These are phyloP conservation scores for Tetrapedia diversipes DNA, from an alignment of 2,888 invertebrate genomes.

Conservation along the genomic window DNA sequence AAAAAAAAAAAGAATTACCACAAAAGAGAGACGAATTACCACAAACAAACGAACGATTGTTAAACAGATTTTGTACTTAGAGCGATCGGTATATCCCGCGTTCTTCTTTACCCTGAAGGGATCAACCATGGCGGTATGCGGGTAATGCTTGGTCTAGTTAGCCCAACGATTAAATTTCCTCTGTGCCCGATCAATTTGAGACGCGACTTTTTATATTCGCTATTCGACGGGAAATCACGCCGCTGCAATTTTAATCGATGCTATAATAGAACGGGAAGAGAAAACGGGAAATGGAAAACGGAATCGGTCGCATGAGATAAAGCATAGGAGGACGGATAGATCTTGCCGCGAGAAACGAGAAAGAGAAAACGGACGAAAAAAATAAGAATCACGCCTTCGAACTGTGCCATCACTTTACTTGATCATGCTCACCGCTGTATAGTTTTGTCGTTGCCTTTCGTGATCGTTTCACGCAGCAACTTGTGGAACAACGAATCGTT, in stretches of 20 bases:
- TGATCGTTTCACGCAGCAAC: conserved; percentile 10
- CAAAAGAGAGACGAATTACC: no score
- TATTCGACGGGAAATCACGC: not conserved
- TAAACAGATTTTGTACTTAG: no score
- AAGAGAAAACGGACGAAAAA: no score
- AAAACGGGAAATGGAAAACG: not conserved
- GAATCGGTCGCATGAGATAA: conserved; percentile 2
- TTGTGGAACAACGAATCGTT: not conserved
- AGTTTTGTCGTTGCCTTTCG: not conserved
- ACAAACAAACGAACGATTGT: no score
- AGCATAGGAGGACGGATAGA: conserved; percentile 46
- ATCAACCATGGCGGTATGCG: conserved; percentile 73
- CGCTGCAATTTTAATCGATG: not conserved
- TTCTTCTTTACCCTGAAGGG: conserved; percentile 54
- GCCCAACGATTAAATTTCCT: conserved; percentile 51
- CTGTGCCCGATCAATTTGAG: conserved; percentile 33
- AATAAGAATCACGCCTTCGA: not conserved
- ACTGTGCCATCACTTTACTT: not conserved
- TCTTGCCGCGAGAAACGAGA: conserved; percentile 24
- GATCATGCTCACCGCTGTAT: not conserved
- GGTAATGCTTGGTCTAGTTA: conserved; percentile 74
- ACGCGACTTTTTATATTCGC: conserved; percentile 1
- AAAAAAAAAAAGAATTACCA: no score
- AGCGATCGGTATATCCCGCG: not conserved
- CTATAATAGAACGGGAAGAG: not conserved